Evolutionary conservation across 2,113 vertebrate genomes (phyloP).

Genomic region (Daboia siamensis): DNA sequence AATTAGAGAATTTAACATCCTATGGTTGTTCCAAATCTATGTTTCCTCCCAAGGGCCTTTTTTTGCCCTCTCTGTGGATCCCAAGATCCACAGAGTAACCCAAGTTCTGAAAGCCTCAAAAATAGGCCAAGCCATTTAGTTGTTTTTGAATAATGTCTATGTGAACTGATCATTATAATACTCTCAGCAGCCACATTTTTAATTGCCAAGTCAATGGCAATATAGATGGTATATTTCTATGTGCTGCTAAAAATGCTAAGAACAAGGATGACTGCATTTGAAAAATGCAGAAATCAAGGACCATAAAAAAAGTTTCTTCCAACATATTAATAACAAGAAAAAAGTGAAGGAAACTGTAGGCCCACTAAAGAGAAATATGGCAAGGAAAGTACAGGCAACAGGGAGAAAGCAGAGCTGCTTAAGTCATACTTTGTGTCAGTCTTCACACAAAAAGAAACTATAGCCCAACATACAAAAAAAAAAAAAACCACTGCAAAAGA

Average conservation of each 20-base stretch:
- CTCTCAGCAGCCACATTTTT: not conserved
- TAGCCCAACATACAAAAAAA: no score
- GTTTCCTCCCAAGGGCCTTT: not conserved
- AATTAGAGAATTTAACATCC: not conserved
- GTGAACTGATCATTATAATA: not conserved
- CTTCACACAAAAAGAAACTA: no score
- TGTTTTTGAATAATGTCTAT: not conserved
- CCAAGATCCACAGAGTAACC: not conserved
- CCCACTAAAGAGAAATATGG: no score
- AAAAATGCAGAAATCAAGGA: no score
- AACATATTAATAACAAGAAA: no score
- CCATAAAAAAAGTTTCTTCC: no score
- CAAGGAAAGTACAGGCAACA: no score
- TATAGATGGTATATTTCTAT: not conserved
- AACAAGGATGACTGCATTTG: not conserved
- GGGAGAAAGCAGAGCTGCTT: no score
- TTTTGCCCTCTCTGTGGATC: not conserved
- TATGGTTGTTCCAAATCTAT: not conserved
- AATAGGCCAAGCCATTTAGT: not conserved
- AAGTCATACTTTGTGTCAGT: no score
- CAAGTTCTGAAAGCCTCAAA: not conserved
- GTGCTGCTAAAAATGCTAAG: not conserved
- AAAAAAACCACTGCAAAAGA: no score
- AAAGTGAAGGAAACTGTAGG: no score
- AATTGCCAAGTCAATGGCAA: not conserved